Percentiles rank a stretch among this genome's conserved stretches.
These are phyloP conservation scores for Aphis gossypii DNA, from an alignment of 1,140 invertebrate genomes.

Conservation along the genomic window DNA sequence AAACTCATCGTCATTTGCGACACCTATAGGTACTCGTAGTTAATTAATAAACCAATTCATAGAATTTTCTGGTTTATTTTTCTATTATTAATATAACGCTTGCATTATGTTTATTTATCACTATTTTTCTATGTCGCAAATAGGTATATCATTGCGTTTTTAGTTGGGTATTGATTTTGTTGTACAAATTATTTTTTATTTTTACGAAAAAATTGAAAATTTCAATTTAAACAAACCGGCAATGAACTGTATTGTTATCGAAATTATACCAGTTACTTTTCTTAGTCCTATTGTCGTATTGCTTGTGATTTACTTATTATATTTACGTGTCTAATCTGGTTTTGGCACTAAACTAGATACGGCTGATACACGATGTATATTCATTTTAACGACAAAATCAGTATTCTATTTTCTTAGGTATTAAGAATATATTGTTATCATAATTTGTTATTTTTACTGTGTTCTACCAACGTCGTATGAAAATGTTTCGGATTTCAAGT, in stretches of 20 bases:
- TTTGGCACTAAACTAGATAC: not conserved
- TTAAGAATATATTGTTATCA: not conserved
- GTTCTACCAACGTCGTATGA: not conserved
- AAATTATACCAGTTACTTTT: too few species aligned
- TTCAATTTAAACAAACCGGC: not conserved
- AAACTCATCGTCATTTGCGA: too few species aligned
- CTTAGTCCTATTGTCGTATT: not conserved
- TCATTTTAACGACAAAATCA: not conserved
- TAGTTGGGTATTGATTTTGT: not conserved
- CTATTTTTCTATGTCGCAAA: not conserved
- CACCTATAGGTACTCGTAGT: not conserved
- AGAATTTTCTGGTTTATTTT: not conserved
- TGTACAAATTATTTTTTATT: too few species aligned
- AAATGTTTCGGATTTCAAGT: not conserved
- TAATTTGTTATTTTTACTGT: not conserved
- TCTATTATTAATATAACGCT: not conserved
- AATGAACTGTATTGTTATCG: too few species aligned
- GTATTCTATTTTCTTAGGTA: not conserved
- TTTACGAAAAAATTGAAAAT: too few species aligned
- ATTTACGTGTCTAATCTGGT: conserved; percentile 35
- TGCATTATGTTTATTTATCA: not conserved
- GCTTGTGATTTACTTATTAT: not conserved
- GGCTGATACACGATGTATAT: not conserved
- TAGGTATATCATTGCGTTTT: not conserved
- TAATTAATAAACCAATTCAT: not conserved